Conservation (phyloP, 2,113 vertebrate genomes). For the Chinchilla lanigera region DNA sequence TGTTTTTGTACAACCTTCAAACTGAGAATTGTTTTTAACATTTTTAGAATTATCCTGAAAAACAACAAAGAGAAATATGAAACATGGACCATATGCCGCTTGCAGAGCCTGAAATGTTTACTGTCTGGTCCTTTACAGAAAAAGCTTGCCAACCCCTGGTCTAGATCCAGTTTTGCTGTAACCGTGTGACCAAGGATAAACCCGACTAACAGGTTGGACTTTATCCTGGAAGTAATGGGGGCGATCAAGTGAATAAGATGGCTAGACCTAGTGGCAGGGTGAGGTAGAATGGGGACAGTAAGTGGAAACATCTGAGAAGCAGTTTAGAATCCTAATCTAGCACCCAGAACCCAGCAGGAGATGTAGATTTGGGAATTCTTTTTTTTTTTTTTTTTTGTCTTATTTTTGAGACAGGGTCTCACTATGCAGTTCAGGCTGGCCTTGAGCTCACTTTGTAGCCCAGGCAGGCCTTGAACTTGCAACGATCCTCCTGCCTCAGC, state of each 20-base stretch:
- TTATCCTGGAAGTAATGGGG: neutral
- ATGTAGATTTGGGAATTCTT: neutral
- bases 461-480: no score
- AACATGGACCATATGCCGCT: neutral
- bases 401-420: no score
- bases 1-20: slow-evolving; percentile 1
- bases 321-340: slow-evolving; percentile 11
- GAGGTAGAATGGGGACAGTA: neutral
- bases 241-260: neutral
- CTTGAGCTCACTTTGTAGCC: no score
- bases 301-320: neutral
- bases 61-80: neutral
- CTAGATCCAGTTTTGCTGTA: neutral
- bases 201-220: neutral
- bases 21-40: neutral
- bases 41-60: neutral
- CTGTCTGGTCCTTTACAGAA: neutral
- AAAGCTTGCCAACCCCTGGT: neutral
- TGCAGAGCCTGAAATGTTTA: slow-evolving; percentile 33
- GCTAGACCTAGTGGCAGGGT: neutral
- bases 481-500: no score
- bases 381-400: no score
- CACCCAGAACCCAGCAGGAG: neutral
- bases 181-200: neutral
- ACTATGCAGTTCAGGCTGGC: no score